A percentile compares a stretch with the other conserved stretches of the same genome.
These are phyloP conservation scores for Anthopleura xanthogrammica DNA, from an alignment of 92 coral and sea anemone species.

Conservation along the genomic window DNA sequence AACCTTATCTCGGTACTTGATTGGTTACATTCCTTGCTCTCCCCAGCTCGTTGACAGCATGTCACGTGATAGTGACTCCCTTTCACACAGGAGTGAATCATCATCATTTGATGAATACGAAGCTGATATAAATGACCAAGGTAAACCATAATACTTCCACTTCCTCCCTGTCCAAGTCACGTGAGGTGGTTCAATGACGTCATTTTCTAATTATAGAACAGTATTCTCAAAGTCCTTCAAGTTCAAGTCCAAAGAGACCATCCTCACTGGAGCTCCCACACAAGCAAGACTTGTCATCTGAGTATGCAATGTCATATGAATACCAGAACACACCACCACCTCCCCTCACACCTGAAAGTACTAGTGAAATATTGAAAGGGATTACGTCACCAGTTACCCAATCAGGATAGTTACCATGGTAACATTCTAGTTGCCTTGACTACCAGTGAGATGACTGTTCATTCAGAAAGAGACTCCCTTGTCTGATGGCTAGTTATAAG, in stretches of 20 bases:
- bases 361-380: slow-evolving; percentile 49
- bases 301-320: slow-evolving; percentile 10
- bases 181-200: neutral
- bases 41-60: slow-evolving; percentile 80
- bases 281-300: slow-evolving; percentile 37
- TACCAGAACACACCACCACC: slow-evolving; percentile 33
- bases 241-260: slow-evolving; percentile 21
- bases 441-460: too few relatives aligned
- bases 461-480: too few relatives aligned
- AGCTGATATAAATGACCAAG: slow-evolving; percentile 40
- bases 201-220: slow-evolving; percentile 13
- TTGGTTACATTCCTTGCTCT: neutral
- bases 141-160: slow-evolving; percentile 20
- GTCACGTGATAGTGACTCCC: slow-evolving; percentile 61
- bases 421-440: neutral
- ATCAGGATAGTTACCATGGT: slow-evolving; percentile 13
- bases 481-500: too few relatives aligned
- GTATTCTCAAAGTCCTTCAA: slow-evolving; percentile 15
- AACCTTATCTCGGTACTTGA: too few relatives aligned
- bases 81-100: slow-evolving; percentile 44
- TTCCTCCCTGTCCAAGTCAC: neutral
- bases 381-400: slow-evolving; percentile 25
- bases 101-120: slow-evolving; percentile 71
- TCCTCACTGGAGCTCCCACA: slow-evolving; percentile 34
- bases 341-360: slow-evolving; percentile 62